Conservation (phyloP, 2,113 vertebrate species). For the Pseudorectes ferrugineus region DNA sequence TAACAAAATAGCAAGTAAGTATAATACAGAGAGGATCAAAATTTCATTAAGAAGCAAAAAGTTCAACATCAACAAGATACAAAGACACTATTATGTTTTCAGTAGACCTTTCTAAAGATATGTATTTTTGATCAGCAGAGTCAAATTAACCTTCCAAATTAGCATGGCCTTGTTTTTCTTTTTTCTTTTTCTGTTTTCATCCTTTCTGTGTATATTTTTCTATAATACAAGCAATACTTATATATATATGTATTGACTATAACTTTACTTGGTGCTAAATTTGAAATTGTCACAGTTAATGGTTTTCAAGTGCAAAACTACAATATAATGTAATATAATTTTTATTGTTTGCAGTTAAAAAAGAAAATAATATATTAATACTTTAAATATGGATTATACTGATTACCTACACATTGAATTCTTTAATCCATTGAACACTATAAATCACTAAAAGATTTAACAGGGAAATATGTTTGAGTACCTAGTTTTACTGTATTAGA, state of each 20-base stretch:
- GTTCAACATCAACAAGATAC: not conserved
- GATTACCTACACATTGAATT: not conserved
- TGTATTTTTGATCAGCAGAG: not conserved
- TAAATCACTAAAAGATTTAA: not conserved
- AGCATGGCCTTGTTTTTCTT: not conserved
- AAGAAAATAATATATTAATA: not conserved
- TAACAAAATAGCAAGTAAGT: not conserved
- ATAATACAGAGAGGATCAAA: not conserved
- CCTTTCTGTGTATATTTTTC: not conserved
- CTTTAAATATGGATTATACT: not conserved
- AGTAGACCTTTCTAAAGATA: not conserved
- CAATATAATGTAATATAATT: not conserved
- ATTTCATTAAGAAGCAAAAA: not conserved
- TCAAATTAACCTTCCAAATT: not conserved
- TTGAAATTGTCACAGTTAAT: not conserved
- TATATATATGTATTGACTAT: not conserved
- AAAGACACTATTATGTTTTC: not conserved
- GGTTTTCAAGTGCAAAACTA: not conserved
- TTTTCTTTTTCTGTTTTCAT: not conserved
- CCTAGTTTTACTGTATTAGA: not conserved
- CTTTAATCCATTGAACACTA: not conserved
- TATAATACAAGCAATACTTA: not conserved
- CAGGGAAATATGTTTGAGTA: not conserved
- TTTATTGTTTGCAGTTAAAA: not conserved
- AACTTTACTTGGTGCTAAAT: not conserved